Evolutionary conservation across 2,888 invertebrate species (phyloP), one percentile per base, ranked within the genome.

Genomic region (Sinelater perroti): DNA sequence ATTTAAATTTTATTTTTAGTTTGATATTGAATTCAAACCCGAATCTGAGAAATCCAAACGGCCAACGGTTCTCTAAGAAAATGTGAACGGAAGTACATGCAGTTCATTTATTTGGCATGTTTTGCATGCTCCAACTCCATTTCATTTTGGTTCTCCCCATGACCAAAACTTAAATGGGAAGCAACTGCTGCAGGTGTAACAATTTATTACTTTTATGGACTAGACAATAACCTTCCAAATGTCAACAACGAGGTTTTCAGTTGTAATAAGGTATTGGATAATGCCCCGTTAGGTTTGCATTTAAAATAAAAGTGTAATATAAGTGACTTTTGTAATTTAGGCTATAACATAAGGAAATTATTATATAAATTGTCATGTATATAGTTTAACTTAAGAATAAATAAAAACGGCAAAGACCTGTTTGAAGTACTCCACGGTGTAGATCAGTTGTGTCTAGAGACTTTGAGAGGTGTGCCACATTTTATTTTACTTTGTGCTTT

Each of bases 321-420:
- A 56, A 38, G 53, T 52, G 68, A 66, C 70, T 74, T 74, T 75
- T 72, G 65, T 67, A 68, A 66, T 71, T 68, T 62, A 66, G 60
- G 63, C 63, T 61, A 53, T 60, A 49, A 53, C 54, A 42, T 56
- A 61, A 62, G 56, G 61, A 61, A 64, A 57, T 60, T 58, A 58
- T 58, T 58, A 58, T 55, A 47, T 54, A 47, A 57, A 53, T 42
- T 58, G 53, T 58, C 53, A 54, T 58, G 58, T 58, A 58, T 24
- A 58, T 58, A 58, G 49, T 47, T 38, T 46, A 46, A 52, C 36
- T 26, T 40, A 52, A 40, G 52, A 52, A 57, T 57, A 57, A 52
- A 57, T 11, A 18, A 40, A 47, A 42, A 57, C 46, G 21, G 28
- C 18, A 21, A 46, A 10, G 20, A 30, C 10, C 38, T 54, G 54